Base-by-base conservation (phyloP, 2,888 invertebrate genomes). In the Pinctada fucata region DNA sequence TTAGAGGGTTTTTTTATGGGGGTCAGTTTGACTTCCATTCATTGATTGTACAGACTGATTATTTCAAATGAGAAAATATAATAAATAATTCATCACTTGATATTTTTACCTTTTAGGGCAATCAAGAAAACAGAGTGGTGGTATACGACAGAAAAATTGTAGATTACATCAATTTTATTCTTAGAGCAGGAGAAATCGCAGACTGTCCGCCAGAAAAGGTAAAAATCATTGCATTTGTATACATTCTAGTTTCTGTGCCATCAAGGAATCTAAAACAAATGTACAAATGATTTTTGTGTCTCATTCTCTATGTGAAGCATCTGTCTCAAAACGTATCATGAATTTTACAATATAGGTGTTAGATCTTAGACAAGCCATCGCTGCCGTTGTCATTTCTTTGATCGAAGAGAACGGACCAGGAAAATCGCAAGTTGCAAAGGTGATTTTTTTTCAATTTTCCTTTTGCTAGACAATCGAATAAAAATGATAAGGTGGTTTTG, bases 101-200 rank as follows among this genome's bases (percentile, higher is more conserved):
- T 1, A 31, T 31, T 31, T n/a, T 75, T 70, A 10, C 78, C 16
- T 79, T 86, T 10, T 84, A 92, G 92, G 92, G 92, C 3, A 92
- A 92, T 83, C 91, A 92, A 75, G 90, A 90, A 72, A 92, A 92
- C 80, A 82, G 92, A 10, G 88, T 88, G 68, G 90, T 90, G 50
- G 89, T 92, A 16, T 89, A 91, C 77, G 91, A 91, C 85, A 88
- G 90, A 82, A 92, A 92, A 80, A 89, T 91, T 16, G 90, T 92
- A 4, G 92, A 93, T 83, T 93, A 90, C 84, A 90, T 93, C 79
- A 93, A 93, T 84, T 92, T 91, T 82, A 92, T 93, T 52, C 87
- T 93, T 13, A 82, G 92, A 72, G 90, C 91, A 10, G 91, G 90
- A 3, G 90, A 91, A 47, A 91, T 91, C 49, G 86, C 88, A 52